phyloP scores from a whole-genome alignment of 2,888 invertebrate genomes.

The Lobophora halterata region DNA sequence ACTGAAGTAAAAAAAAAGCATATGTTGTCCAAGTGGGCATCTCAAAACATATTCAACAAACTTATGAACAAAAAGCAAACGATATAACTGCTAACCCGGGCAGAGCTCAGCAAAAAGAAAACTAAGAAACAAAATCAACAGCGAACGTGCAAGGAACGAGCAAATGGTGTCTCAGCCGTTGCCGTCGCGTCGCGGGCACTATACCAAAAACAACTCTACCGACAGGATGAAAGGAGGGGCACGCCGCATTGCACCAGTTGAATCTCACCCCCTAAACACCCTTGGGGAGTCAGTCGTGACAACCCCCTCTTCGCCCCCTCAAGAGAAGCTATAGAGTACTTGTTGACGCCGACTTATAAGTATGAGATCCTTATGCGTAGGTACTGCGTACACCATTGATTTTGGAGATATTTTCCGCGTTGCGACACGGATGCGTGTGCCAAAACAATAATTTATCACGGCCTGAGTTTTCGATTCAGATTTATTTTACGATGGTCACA shows the following conservation, averaged over 20 bases:
- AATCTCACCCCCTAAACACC: constrained; percentile 63
- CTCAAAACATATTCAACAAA: too few species aligned
- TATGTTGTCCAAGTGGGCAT: too few species aligned
- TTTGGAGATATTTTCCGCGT: constrained; percentile 36
- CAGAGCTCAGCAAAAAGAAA: constrained; percentile 48
- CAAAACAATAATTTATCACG: constrained; percentile 11
- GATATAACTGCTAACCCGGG: constrained; percentile 20
- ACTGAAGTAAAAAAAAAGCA: too few species aligned
- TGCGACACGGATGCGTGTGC: constrained; percentile 20
- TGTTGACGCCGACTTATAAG: constrained; percentile 62
- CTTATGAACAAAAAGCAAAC: not conserved
- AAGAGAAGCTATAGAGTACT: constrained; percentile 48
- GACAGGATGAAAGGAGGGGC: constrained; percentile 59
- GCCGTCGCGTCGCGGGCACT: constrained; percentile 27
- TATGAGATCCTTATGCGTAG: constrained; percentile 43
- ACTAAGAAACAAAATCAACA: constrained; percentile 52
- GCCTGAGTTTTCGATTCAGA: not conserved
- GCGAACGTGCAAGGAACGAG: not conserved
- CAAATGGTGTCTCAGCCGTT: not conserved
- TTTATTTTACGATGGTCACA: constrained; percentile 1
- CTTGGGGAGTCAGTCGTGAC: constrained; percentile 29
- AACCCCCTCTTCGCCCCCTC: constrained; percentile 30
- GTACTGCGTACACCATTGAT: constrained; percentile 46
- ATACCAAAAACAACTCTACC: constrained; percentile 53
- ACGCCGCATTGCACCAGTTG: constrained; percentile 80